phyloP scores from a whole-genome alignment of 2,888 invertebrate genomes.

The Laothoe populi region DNA sequence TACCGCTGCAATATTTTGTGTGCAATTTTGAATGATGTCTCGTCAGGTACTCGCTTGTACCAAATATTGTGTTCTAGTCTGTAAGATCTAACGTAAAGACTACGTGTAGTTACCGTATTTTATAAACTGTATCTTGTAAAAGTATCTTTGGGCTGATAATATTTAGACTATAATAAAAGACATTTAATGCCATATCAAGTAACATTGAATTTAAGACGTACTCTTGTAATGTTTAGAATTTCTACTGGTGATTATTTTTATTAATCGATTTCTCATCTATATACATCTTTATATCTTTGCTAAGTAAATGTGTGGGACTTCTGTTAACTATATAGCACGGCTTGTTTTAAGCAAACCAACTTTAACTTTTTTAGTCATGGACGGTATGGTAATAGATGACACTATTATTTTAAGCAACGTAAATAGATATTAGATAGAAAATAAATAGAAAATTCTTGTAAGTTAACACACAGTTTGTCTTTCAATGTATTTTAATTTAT shows the following conservation, averaged over 20 bases:
- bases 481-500: no score
- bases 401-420: no score
- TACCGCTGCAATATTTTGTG: no score
- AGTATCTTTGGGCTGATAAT: conserved; percentile 25
- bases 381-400: no score
- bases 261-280: conserved; percentile 24
- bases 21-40: no score
- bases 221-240: conserved; percentile 41
- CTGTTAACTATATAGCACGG: neutral
- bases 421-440: no score
- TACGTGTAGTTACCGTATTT: conserved; percentile 35
- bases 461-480: no score
- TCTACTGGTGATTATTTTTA: conserved; percentile 38
- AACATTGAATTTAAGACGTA: conserved; percentile 33
- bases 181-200: conserved; percentile 27
- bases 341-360: neutral
- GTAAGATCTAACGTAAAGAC: conserved; percentile 28
- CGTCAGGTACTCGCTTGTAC: conserved; percentile 34
- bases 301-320: conserved; percentile 4
- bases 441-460: no score
- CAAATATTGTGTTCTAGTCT: conserved; percentile 28
- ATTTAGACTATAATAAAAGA: conserved; percentile 27
- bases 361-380: no score
- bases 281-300: conserved; percentile 20
- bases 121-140: conserved; percentile 34